These are phyloP conservation scores for Acanthosepion esculentum DNA, from an alignment of 2,888 invertebrate species.

Conservation along the genomic window DNA sequence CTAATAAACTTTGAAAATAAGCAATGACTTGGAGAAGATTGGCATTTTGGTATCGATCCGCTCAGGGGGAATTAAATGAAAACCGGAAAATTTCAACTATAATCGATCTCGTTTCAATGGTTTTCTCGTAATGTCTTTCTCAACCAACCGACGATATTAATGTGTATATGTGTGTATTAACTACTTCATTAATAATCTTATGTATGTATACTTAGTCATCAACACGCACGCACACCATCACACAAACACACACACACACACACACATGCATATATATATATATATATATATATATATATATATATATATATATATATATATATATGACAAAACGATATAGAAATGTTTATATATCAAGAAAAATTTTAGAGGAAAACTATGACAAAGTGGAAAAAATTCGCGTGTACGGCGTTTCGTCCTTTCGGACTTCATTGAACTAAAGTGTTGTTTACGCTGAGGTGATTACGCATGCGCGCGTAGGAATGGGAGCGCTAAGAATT, in stretches of 20 bases:
- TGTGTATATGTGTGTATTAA: too few species aligned
- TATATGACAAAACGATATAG: too few species aligned
- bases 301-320: not conserved
- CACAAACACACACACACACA: not conserved
- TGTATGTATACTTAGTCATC: not conserved
- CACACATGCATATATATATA: not conserved
- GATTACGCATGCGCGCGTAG: too few species aligned
- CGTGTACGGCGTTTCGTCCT: too few species aligned
- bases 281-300: constrained; percentile 33
- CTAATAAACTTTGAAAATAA: not conserved
- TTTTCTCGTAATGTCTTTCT: not conserved
- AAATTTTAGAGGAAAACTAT: too few species aligned
- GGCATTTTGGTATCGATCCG: not conserved
- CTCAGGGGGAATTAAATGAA: not conserved
- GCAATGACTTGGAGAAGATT: not conserved
- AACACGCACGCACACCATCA: not conserved
- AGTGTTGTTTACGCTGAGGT: too few species aligned
- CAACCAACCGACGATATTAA: not conserved
- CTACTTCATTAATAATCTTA: too few species aligned
- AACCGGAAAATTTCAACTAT: constrained; percentile 3
- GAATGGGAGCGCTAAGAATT: too few species aligned
- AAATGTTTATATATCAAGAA: too few species aligned
- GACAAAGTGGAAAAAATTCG: too few species aligned
- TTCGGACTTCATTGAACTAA: too few species aligned
- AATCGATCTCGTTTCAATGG: not conserved